These are phyloP conservation scores for Neopipo cinnamomea DNA, from an alignment of 2,113 vertebrate genomes.

Conservation along the genomic window DNA sequence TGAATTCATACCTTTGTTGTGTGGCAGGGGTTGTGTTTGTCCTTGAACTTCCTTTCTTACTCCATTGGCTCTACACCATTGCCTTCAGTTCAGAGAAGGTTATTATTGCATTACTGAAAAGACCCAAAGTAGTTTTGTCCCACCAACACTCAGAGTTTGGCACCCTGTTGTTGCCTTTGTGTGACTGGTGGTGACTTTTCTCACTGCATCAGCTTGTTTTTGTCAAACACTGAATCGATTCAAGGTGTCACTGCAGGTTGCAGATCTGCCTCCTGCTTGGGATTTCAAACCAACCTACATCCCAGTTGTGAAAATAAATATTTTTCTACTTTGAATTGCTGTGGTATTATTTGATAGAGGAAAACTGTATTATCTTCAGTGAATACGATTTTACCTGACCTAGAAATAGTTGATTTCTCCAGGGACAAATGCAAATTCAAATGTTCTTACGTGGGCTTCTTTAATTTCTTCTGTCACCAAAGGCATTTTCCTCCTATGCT, in stretches of 20 bases:
- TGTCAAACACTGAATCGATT: fast-evolving
- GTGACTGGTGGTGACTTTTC: background rate
- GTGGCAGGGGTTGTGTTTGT: background rate
- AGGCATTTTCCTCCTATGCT: background rate
- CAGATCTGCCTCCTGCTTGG: background rate
- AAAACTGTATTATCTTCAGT: background rate
- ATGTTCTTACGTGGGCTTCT: background rate
- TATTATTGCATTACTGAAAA: fast-evolving
- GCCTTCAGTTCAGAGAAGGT: background rate
- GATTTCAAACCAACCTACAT: background rate
- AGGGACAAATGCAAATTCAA: background rate
- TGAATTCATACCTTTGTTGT: background rate
- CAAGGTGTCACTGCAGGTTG: fast-evolving
- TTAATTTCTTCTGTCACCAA: background rate
- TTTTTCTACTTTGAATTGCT: background rate
- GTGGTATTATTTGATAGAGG: background rate
- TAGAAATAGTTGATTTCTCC: background rate
- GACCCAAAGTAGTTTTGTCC: background rate
- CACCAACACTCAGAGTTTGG: too few relatives aligned
- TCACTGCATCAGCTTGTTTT: background rate
- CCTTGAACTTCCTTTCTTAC: background rate
- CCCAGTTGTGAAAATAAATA: background rate
- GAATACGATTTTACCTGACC: background rate
- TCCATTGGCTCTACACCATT: fast-evolving
- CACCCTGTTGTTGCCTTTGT: background rate